These are phyloP conservation scores for Arion vulgaris DNA, from an alignment of 1,140 invertebrate genomes.

Conservation along the genomic window DNA sequence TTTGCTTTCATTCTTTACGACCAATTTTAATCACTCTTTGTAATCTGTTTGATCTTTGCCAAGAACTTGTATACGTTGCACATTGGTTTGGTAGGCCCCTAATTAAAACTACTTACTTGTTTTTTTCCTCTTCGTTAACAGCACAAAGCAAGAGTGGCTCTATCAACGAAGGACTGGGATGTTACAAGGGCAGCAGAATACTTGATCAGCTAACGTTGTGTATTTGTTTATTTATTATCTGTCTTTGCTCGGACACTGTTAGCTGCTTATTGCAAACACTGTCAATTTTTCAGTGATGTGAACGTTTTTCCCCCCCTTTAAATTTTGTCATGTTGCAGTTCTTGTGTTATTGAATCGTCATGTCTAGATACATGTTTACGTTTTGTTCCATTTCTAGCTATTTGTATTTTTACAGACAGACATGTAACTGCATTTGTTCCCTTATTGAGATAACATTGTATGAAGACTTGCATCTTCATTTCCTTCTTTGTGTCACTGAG, in stretches of 20 bases:
- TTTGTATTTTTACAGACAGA: neutral
- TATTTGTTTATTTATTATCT: conserved; percentile 3
- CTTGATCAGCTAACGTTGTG: conserved; percentile 61
- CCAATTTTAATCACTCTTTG: too few species aligned
- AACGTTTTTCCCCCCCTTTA: neutral
- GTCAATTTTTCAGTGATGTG: conserved; percentile 2
- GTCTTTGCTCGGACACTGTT: neutral
- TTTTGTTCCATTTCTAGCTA: neutral
- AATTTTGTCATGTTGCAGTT: neutral
- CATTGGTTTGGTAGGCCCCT: too few species aligned
- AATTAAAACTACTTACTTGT: too few species aligned
- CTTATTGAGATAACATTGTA: neutral
- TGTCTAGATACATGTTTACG: neutral
- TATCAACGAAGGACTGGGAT: conserved; percentile 72
- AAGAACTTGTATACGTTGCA: too few species aligned
- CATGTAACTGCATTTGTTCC: neutral
- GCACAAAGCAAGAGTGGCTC: conserved; percentile 69
- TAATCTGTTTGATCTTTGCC: too few species aligned
- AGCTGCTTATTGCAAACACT: neutral
- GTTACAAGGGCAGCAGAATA: conserved; percentile 69
- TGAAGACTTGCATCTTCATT: too few species aligned
- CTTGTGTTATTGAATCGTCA: neutral
- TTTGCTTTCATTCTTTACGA: too few species aligned
- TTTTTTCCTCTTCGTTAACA: too few species aligned
- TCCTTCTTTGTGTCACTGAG: too few species aligned